Percentiles rank a stretch among this genome's conserved stretches.
Conservation (phyloP, 2,113 vertebrate species). For the Nettapus auritus region DNA sequence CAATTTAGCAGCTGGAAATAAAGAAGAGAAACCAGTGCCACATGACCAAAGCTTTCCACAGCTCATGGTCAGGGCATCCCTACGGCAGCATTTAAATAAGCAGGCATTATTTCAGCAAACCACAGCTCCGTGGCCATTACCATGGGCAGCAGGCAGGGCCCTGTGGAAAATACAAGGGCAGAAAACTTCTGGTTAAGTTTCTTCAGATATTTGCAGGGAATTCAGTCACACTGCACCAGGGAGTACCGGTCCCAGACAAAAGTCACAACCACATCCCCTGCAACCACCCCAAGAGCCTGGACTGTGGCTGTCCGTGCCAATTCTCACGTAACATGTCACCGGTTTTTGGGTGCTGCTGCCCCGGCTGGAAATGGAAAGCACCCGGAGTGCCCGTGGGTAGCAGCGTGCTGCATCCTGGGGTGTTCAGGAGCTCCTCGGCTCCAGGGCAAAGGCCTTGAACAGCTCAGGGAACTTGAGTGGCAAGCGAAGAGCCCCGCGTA, state of each 20-base stretch:
- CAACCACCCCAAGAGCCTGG: background rate
- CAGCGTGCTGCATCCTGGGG: background rate
- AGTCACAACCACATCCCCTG: background rate
- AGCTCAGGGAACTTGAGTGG: no score
- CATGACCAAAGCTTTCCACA: background rate
- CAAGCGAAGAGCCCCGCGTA: no score
- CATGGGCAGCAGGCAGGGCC: background rate
- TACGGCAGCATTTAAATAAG: background rate
- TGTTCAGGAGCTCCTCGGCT: background rate
- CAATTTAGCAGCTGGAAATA: background rate
- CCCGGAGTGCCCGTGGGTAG: background rate
- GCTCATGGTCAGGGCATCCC: accelerated
- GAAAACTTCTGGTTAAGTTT: background rate
- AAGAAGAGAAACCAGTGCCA: background rate
- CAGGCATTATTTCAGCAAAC: background rate
- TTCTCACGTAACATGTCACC: background rate
- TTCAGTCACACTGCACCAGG: background rate
- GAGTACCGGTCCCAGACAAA: background rate
- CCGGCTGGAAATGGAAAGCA: background rate
- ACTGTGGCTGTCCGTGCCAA: background rate
- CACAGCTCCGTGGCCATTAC: background rate
- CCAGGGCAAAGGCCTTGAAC: background rate
- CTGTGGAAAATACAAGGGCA: background rate
- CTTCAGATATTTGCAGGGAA: background rate
- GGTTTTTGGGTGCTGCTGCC: background rate